Percentiles rank a stretch among this genome's conserved stretches.
Evolutionary conservation across 2,797 vertebrate species (phyloP).

Genomic region (Limosa lapponica): DNA sequence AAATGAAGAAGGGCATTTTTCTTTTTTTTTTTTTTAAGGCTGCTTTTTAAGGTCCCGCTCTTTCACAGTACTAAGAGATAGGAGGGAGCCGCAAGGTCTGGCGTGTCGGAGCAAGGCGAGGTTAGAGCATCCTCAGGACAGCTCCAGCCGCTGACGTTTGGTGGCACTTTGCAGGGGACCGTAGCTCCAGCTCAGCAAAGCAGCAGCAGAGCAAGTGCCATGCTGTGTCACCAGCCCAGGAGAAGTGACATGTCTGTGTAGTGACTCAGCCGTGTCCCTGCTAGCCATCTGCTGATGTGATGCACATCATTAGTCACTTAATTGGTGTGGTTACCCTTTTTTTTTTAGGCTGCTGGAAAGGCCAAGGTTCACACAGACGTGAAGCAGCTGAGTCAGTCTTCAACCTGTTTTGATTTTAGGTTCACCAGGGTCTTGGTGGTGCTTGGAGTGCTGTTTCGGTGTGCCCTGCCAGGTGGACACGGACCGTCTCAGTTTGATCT

Average conservation of each 20-base stretch:
- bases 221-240: background rate
- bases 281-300: background rate
- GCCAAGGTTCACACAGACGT: background rate
- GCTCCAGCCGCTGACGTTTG: background rate
- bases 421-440: background rate
- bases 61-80: background rate
- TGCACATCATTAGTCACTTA: constrained; percentile 43
- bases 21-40: background rate
- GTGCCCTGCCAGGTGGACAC: background rate
- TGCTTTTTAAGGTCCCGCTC: background rate
- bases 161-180: background rate
- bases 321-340: background rate
- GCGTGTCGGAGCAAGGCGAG: background rate
- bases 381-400: background rate
- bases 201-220: background rate
- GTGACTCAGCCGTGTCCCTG: constrained; percentile 27
- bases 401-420: background rate
- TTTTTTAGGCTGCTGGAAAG: background rate
- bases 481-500: background rate
- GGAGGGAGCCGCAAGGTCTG: background rate
- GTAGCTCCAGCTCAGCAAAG: background rate
- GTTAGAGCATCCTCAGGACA: background rate
- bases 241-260: background rate
- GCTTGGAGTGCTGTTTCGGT: background rate
- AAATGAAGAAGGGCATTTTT: background rate